Base-by-base conservation (phyloP, 2,113 vertebrate species). In the Urocolius indicus region DNA sequence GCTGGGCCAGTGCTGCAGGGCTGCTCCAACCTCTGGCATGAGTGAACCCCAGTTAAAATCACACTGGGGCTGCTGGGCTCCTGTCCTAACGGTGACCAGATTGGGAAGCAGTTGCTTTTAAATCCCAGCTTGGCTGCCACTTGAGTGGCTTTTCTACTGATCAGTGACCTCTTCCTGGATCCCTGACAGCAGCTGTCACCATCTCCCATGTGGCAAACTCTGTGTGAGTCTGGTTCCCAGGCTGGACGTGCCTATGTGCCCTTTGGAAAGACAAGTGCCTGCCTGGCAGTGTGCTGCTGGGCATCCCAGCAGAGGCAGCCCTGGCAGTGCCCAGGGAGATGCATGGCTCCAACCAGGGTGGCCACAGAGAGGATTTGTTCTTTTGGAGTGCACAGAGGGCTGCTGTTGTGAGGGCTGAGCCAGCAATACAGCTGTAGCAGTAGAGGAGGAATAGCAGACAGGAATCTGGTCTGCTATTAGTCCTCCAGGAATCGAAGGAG, bases 401-500 rank as follows among this genome's bases (percentile, higher is more conserved):
- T 93, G 51, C 45, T 0, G 4, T 54, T 87, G 58, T 32, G 77
- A 87, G 63, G 51, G 30, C 78, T 57, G 87, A 87, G 87, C 84
- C 69, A 87, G 54, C 29, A 48, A 36, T 58, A 58, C 61, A 89
- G 81, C 74, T 89, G 66, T 80, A 89, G 81, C 1, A 2, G 58
- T 57, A 85, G 54, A 73, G 34, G 27, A 92, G 54, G 54, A 58
- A 75, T n/a, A 87, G 48, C 75, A 95, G 87, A 80, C 61, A 90
- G 67, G 63, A 88, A 85, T 87, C 48, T 55, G 63, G 34, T 87
- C 71, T 5, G 26, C 66, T 84, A n/a, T 74, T 84, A 71, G 48
- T 69, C 43, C 55, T 43, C 16, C 0, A 0, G 38, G 87, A 83
- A 73, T 49, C 0, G 1, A 80, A n/a, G 66, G 51, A 80, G 66